Evolutionary conservation across 2,888 invertebrate genomes (phyloP).

Genomic region (Hartigia nigra): DNA sequence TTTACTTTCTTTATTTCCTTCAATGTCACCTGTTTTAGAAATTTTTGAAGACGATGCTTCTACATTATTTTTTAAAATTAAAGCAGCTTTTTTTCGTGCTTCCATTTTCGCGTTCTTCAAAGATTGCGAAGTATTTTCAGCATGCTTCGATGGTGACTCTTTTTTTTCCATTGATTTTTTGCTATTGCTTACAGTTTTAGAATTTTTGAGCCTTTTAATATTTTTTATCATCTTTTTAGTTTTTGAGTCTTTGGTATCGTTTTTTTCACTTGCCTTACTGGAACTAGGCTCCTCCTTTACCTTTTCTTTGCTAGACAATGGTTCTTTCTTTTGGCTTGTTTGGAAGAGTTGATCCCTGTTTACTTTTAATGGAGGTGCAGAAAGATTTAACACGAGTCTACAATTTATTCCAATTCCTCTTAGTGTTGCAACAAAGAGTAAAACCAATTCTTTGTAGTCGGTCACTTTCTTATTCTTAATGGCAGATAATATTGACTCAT

Average conservation of each 20-base stretch:
- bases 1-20: slow-evolving; percentile 9
- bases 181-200: slow-evolving; percentile 20
- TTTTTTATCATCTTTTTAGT: slow-evolving; percentile 14
- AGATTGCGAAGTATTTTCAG: slow-evolving; percentile 44
- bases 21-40: slow-evolving; percentile 16
- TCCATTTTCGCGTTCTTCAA: slow-evolving; percentile 38
- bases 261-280: slow-evolving; percentile 10
- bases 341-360: slow-evolving; percentile 71
- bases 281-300: slow-evolving; percentile 11
- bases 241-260: slow-evolving; percentile 5
- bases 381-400: slow-evolving; percentile 83
- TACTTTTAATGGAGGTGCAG: slow-evolving; percentile 80
- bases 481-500: slow-evolving; percentile 43
- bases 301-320: not conserved
- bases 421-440: slow-evolving; percentile 81
- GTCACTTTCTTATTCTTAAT: slow-evolving; percentile 70
- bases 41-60: slow-evolving; percentile 27
- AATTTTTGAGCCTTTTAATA: slow-evolving; percentile 9
- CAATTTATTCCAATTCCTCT: slow-evolving; percentile 85
- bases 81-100: slow-evolving; percentile 53
- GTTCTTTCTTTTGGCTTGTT: slow-evolving; percentile 25
- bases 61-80: slow-evolving; percentile 35
- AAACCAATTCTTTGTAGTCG: slow-evolving; percentile 77
- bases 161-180: slow-evolving; percentile 40
- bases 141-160: slow-evolving; percentile 32